Conservation (phyloP, 2,113 vertebrate genomes). For the Peucedramus taeniatus region DNA sequence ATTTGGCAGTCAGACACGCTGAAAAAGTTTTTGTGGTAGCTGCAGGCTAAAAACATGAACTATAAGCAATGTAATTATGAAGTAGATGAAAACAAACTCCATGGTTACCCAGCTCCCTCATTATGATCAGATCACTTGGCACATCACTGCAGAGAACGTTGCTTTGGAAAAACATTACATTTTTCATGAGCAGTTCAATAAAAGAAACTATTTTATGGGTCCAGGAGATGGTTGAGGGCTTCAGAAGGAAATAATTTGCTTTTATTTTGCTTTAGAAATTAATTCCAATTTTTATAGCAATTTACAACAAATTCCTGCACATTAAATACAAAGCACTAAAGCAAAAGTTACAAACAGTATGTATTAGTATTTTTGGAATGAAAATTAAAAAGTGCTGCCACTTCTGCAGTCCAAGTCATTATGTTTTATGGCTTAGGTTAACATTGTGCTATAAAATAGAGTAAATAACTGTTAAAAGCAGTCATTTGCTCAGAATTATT, state of each 20-base stretch:
- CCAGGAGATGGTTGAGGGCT: not conserved
- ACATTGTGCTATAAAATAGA: constrained; percentile 65
- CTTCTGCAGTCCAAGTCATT: constrained; percentile 65
- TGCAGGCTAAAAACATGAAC: constrained; percentile 17
- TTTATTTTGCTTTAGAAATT: constrained; percentile 60
- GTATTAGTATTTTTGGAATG: constrained; percentile 62
- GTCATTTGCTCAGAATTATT: constrained; percentile 69
- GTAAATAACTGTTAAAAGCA: constrained; percentile 74
- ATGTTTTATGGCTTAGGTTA: constrained; percentile 71
- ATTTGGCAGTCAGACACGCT: not conserved
- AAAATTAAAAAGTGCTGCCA: constrained; percentile 59
- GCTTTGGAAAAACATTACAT: constrained; percentile 38
- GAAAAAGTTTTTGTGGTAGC: constrained; percentile 19
- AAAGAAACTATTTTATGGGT: not conserved
- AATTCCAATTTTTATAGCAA: constrained; percentile 55
- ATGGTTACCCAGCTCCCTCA: not conserved
- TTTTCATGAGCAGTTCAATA: constrained; percentile 5
- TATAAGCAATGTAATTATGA: constrained; percentile 16
- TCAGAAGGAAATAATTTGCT: constrained; percentile 33
- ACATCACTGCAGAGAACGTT: constrained; percentile 40
- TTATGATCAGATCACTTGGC: constrained; percentile 48
- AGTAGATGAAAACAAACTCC: constrained; percentile 4
- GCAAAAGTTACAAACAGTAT: constrained; percentile 39
- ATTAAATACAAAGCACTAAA: constrained; percentile 49
- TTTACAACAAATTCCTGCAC: constrained; percentile 57